Conservation (phyloP, 2,113 vertebrate species). For the Coryphaenoides rupestris region DNA sequence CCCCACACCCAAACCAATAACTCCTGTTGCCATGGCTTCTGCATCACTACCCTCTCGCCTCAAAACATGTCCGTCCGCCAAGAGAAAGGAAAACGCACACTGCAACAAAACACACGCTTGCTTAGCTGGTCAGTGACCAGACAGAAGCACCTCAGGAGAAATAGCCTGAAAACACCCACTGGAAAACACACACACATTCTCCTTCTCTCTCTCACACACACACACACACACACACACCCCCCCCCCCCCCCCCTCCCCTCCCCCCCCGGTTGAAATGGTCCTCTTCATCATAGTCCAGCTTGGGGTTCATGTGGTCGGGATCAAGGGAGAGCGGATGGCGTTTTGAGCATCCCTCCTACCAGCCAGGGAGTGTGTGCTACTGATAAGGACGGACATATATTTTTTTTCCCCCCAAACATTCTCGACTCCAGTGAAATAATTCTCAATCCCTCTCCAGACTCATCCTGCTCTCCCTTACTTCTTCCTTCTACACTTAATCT, state of each 20-base stretch:
- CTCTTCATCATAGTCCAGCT: too few species aligned
- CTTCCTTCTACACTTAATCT: not conserved
- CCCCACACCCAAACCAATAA: too few species aligned
- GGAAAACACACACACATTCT: not conserved
- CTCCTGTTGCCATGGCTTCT: too few species aligned
- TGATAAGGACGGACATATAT: not conserved
- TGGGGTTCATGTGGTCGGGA: not conserved
- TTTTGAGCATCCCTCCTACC: not conserved
- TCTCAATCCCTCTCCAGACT: not conserved
- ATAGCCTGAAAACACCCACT: too few species aligned
- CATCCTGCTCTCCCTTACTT: not conserved
- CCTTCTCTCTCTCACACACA: conserved; percentile 11
- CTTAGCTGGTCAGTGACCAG: too few species aligned
- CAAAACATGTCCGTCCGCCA: too few species aligned
- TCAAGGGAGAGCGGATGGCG: not conserved
- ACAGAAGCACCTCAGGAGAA: too few species aligned
- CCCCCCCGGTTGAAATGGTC: not conserved
- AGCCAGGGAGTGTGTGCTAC: not conserved
- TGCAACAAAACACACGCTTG: too few species aligned
- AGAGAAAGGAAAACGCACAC: too few species aligned
- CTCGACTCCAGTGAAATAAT: not conserved
- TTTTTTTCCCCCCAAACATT: not conserved
- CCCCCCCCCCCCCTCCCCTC: not conserved
- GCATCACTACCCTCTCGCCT: too few species aligned
- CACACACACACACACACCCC: not conserved